These are phyloP conservation scores for Ridgeia piscesae DNA, from an alignment of 1,140 invertebrate genomes.

Conservation along the genomic window DNA sequence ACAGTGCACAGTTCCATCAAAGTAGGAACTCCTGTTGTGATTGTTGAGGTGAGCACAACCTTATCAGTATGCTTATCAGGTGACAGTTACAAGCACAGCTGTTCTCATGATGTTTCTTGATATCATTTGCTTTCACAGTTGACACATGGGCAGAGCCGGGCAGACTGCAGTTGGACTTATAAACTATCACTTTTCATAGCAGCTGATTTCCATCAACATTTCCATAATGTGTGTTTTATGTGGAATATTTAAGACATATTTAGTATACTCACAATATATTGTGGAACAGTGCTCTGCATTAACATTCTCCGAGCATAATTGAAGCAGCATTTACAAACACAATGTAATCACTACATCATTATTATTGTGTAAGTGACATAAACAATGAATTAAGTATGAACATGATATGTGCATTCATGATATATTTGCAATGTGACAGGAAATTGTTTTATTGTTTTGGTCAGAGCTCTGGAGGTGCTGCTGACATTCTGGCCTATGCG, in stretches of 20 bases:
- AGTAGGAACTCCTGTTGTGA: conserved; percentile 52
- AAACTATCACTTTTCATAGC: not conserved
- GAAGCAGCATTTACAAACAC: too few species aligned
- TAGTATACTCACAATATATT: not conserved
- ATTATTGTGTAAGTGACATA: not conserved
- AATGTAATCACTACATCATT: not conserved
- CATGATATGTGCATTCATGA: not conserved
- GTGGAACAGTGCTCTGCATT: too few species aligned
- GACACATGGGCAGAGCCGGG: not conserved
- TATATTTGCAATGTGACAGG: not conserved
- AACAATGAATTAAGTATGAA: not conserved
- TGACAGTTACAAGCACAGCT: not conserved
- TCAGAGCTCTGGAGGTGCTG: conserved; percentile 59
- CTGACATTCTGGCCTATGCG: conserved; percentile 60
- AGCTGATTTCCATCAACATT: not conserved
- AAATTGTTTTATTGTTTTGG: conserved; percentile 20
- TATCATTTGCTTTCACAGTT: not conserved
- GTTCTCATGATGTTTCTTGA: not conserved
- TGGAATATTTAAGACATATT: not conserved
- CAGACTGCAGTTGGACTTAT: not conserved
- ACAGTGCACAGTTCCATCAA: conserved; percentile 51
- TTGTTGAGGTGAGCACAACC: conserved; percentile 45
- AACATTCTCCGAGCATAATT: too few species aligned
- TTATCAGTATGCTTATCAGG: not conserved
- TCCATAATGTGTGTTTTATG: not conserved